Percentiles rank a stretch among this genome's conserved stretches.
Evolutionary conservation across 2,113 vertebrate genomes (phyloP).

Genomic region (Apeltes quadracus): DNA sequence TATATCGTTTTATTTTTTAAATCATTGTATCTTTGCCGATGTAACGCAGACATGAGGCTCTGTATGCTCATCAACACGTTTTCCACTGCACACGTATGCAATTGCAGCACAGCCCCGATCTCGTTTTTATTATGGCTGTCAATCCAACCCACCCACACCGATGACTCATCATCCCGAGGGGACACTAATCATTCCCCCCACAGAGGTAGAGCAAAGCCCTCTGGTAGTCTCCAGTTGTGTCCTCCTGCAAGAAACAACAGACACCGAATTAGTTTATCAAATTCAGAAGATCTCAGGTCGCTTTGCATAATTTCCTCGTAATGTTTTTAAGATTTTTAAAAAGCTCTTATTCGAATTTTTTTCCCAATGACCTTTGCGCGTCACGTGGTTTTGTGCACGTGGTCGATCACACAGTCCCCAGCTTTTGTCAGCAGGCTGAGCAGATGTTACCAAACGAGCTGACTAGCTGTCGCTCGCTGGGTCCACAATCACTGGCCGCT

Average conservation of each 20-base stretch:
- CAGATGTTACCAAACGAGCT: background rate
- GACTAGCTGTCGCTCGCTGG: background rate
- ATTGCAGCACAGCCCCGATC: background rate
- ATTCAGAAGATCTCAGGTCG: background rate
- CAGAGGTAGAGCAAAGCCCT: slow-evolving; percentile 91
- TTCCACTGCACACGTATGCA: background rate
- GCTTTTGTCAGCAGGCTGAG: background rate
- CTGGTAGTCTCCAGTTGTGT: slow-evolving; percentile 92
- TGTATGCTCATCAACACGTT: background rate
- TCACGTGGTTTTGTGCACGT: background rate
- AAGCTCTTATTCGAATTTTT: background rate
- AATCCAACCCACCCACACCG: background rate
- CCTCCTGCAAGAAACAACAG: slow-evolving; percentile 79
- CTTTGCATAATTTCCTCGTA: background rate
- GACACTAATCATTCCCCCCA: slow-evolving; percentile 86
- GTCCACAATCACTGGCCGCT: too few relatives aligned
- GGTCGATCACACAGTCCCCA: background rate
- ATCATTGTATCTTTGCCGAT: too few relatives aligned
- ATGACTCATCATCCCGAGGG: slow-evolving; percentile 36
- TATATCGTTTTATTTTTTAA: too few relatives aligned
- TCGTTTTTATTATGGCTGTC: background rate
- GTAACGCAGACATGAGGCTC: background rate
- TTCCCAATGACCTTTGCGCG: background rate
- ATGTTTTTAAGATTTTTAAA: background rate
- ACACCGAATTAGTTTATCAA: background rate